Evolutionary conservation across 2,888 invertebrate genomes (phyloP).

Genomic region (Pogonocherus hispidulus): DNA sequence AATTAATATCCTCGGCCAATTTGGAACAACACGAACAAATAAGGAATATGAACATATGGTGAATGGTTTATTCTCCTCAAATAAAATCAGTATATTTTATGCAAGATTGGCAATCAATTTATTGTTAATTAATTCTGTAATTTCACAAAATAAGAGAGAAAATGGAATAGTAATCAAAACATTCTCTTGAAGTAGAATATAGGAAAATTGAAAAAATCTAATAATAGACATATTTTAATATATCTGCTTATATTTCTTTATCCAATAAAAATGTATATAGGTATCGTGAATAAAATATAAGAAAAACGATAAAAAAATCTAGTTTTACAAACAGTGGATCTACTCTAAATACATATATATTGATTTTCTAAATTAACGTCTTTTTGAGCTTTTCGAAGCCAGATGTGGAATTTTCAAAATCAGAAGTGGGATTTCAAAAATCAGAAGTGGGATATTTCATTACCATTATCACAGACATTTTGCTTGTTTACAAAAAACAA

Average conservation of each 20-base stretch:
- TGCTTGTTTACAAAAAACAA: neutral
- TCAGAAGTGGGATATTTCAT: neutral
- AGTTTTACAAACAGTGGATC: too few species aligned
- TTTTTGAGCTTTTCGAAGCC: too few species aligned
- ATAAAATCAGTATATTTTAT: neutral
- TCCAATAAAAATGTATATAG: too few species aligned
- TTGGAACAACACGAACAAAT: neutral
- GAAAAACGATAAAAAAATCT: too few species aligned
- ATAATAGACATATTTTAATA: too few species aligned
- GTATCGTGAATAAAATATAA: too few species aligned
- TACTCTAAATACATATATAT: too few species aligned
- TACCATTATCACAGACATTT: constrained; percentile 17
- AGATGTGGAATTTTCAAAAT: neutral
- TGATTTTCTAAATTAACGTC: too few species aligned
- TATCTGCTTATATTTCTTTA: too few species aligned
- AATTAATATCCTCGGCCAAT: neutral
- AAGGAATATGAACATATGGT: neutral
- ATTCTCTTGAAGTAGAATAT: too few species aligned
- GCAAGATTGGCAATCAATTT: neutral
- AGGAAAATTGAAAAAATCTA: too few species aligned
- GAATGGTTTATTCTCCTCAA: neutral
- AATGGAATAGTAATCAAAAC: neutral
- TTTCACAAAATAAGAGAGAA: neutral
- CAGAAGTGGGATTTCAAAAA: neutral
- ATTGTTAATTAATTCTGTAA: neutral